Evolutionary conservation across 2,888 invertebrate species (phyloP).

Genomic region (Acronicta psi): DNA sequence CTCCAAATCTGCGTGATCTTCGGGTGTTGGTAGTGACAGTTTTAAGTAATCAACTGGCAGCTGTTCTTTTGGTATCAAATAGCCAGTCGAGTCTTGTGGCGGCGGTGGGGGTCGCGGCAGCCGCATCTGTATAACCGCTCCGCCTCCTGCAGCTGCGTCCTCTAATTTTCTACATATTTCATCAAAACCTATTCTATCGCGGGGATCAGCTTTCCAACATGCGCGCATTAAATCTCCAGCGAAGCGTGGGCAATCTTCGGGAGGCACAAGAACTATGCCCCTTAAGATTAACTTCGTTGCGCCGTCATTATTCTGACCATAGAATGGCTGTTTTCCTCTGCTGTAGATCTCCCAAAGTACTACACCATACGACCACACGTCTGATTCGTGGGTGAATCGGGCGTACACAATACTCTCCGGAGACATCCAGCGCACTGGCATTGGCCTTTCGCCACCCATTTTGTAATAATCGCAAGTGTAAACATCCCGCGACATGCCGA

Average conservation of each 20-base stretch:
- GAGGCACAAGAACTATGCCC: conserved; percentile 94
- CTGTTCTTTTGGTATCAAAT: conserved; percentile 90
- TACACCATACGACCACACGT: conserved; percentile 98
- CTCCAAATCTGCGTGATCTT: conserved; percentile 67
- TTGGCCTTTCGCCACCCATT: conserved; percentile 93
- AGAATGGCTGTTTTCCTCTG: conserved; percentile 97
- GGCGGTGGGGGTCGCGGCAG: conserved; percentile 87
- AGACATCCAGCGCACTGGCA: conserved; percentile 99
- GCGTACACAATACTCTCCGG: conserved; percentile 97
- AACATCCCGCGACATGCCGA: conserved; percentile 96
- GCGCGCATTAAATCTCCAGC: conserved; percentile 93
- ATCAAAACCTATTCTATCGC: conserved; percentile 92
- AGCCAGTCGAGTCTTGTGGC: conserved; percentile 91
- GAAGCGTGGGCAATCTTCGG: conserved; percentile 93
- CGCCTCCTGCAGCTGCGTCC: conserved; percentile 77
- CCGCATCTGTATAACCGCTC: conserved; percentile 69
- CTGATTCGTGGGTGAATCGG: conserved; percentile 96
- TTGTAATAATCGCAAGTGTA: conserved; percentile 98
- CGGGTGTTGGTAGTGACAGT: conserved; percentile 72
- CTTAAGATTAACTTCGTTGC: conserved; percentile 93
- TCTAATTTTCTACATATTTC: conserved; percentile 91
- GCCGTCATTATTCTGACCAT: conserved; percentile 96
- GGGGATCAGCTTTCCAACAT: conserved; percentile 95
- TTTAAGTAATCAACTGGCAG: conserved; percentile 89
- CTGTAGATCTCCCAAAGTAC: conserved; percentile 98